phyloP scores from a whole-genome alignment of 2,888 invertebrate genomes.

The Zeuzera pyrina region DNA sequence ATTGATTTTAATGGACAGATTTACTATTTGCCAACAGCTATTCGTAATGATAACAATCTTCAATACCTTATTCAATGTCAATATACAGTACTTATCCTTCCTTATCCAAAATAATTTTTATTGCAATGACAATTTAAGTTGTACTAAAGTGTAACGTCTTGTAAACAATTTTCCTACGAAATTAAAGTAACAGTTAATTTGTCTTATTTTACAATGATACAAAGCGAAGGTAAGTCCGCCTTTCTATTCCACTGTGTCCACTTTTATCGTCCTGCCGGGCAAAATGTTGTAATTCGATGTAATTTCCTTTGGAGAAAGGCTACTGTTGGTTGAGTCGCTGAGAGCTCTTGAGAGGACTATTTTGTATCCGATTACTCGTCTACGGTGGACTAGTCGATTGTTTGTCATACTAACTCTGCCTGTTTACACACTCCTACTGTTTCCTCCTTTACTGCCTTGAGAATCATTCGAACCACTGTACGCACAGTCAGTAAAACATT shows the following conservation, averaged over 20 bases:
- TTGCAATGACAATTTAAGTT: too few relatives aligned
- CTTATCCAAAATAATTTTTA: slow-evolving; percentile 10
- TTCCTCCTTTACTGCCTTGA: slow-evolving; percentile 33
- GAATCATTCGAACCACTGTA: slow-evolving; percentile 40
- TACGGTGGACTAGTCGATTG: slow-evolving; percentile 38
- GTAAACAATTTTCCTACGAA: too few relatives aligned
- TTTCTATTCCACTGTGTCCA: slow-evolving; percentile 17
- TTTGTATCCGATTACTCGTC: slow-evolving; percentile 59
- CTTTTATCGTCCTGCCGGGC: slow-evolving; percentile 27
- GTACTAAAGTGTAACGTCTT: too few relatives aligned
- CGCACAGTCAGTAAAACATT: too few relatives aligned
- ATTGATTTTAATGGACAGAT: slow-evolving; percentile 31
- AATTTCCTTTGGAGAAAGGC: slow-evolving; percentile 36
- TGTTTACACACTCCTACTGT: slow-evolving; percentile 41
- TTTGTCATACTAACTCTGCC: slow-evolving; percentile 38
- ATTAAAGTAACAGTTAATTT: too few relatives aligned
- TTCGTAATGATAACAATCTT: slow-evolving; percentile 32
- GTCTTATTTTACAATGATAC: too few relatives aligned
- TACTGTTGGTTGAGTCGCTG: slow-evolving; percentile 33
- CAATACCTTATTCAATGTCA: slow-evolving; percentile 36
- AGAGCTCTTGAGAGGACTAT: slow-evolving; percentile 36
- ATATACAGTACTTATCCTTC: too few relatives aligned
- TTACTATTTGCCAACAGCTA: slow-evolving; percentile 29
- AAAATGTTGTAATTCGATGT: slow-evolving; percentile 38
- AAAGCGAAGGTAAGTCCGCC: too few relatives aligned